Conservation (phyloP, 2,797 vertebrate genomes). For the Argya squamiceps region DNA sequence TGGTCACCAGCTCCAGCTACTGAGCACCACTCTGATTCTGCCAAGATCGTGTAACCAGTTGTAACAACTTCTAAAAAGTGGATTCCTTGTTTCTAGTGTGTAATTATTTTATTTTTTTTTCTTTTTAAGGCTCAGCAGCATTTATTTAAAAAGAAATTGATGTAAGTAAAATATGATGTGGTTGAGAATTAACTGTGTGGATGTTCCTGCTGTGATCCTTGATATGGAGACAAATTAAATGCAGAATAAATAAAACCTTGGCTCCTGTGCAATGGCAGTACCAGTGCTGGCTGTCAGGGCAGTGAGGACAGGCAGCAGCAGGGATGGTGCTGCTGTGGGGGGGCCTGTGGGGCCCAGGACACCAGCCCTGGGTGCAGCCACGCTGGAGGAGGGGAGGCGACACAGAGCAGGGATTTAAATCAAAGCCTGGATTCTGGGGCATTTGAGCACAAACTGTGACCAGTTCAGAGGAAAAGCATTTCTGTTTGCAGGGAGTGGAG, state of each 20-base stretch:
- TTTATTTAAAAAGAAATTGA: not conserved
- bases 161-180: not conserved
- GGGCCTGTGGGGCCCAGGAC: not conserved
- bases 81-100: not conserved
- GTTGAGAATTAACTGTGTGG: not conserved
- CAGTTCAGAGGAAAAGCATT: not conserved
- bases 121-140: not conserved
- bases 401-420: accelerated
- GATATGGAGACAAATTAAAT: slow-evolving; percentile 9
- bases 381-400: not conserved
- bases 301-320: accelerated
- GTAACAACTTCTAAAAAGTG: not conserved
- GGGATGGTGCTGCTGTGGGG: accelerated
- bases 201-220: not conserved
- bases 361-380: not conserved
- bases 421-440: not conserved
- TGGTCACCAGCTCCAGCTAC: not conserved
- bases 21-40: not conserved
- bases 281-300: not conserved
- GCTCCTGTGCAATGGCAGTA: not conserved
- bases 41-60: not conserved
- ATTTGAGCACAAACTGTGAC: not conserved
- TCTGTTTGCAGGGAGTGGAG: not conserved
- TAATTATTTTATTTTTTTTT: not conserved
- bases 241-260: not conserved